phyloP scores from a whole-genome alignment of 2,113 vertebrate species.

The Trichechus manatus region DNA sequence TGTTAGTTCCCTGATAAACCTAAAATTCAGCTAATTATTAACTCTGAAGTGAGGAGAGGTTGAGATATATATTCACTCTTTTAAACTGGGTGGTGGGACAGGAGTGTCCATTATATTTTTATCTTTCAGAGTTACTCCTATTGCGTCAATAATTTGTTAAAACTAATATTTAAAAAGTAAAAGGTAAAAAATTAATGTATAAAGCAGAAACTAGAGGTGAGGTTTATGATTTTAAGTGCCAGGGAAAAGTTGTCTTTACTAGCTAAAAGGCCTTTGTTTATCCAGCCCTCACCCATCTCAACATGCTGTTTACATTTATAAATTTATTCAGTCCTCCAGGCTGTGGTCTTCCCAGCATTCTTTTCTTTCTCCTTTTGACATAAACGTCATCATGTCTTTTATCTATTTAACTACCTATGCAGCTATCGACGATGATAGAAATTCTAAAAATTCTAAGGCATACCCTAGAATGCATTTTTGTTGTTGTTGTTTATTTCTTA shows the following conservation, averaged over 20 bases:
- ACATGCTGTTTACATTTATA: neutral
- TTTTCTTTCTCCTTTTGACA: neutral
- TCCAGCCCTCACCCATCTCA: rapidly evolving
- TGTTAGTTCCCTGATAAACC: neutral
- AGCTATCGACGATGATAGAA: neutral
- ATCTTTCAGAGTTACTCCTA: neutral
- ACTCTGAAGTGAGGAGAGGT: neutral
- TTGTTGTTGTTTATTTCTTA: neutral
- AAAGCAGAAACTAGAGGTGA: neutral
- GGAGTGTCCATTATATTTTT: neutral
- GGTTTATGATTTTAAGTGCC: neutral
- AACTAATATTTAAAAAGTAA: neutral
- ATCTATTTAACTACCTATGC: neutral
- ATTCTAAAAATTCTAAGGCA: neutral
- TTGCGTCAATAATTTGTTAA: neutral
- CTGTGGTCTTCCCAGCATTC: neutral
- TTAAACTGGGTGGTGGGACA: neutral
- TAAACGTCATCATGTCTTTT: neutral
- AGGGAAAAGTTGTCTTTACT: neutral
- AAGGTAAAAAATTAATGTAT: neutral
- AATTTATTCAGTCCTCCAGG: neutral
- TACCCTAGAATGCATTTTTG: neutral
- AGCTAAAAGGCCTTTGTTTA: neutral
- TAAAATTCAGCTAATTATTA: neutral
- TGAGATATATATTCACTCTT: neutral